phyloP scores from a whole-genome alignment of 1,140 invertebrate species.

The Cotesia chilonis region DNA sequence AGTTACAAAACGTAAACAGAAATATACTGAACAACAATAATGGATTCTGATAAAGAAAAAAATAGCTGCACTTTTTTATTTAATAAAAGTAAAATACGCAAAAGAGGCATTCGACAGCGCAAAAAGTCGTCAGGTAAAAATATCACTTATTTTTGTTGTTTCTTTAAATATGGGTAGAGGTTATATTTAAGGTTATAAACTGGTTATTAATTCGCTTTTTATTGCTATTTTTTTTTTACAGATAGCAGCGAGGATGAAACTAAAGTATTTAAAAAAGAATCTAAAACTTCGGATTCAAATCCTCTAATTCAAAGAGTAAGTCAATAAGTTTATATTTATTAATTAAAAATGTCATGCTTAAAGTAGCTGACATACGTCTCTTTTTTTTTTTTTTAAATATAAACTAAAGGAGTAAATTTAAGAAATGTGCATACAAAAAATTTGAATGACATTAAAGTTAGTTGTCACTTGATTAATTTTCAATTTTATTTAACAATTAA shows the following conservation, averaged over 20 bases:
- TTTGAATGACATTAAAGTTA: no score
- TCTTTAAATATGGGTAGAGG: conserved; percentile 16
- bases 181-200: conserved; percentile 20
- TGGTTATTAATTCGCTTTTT: neutral
- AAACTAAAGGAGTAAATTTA: no score
- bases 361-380: no score
- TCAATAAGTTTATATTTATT: conserved; percentile 16
- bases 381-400: no score
- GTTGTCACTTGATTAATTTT: no score
- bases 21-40: no score
- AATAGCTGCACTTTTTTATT: conserved; percentile 56
- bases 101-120: conserved; percentile 46
- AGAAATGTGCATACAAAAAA: no score
- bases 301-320: conserved; percentile 70
- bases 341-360: no score
- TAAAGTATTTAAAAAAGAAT: conserved; percentile 65
- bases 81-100: conserved; percentile 62
- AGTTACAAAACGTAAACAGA: no score
- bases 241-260: conserved; percentile 64
- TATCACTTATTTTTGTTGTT: neutral
- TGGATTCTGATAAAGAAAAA: no score
- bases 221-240: conserved; percentile 39
- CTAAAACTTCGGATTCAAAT: conserved; percentile 66
- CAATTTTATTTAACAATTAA: no score
- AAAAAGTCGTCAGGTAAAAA: conserved; percentile 22